A percentile compares a stretch with the other conserved stretches of the same genome.
Conservation (phyloP, 2,113 vertebrate genomes). For the Neolamprologus sp. region DNA sequence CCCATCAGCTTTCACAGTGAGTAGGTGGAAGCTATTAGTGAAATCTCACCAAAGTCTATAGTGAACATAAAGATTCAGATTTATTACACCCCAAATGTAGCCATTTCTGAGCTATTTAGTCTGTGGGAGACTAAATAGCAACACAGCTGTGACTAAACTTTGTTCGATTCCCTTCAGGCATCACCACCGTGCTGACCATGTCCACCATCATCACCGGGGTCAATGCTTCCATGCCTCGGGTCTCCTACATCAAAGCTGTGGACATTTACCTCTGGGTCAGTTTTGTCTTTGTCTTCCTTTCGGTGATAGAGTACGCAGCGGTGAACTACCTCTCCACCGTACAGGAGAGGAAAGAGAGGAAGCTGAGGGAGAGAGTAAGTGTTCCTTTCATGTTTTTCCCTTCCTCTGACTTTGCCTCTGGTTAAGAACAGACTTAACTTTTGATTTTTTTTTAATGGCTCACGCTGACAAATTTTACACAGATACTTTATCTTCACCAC, state of each 20-base stretch:
- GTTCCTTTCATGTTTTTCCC: not conserved
- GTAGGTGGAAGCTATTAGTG: not conserved
- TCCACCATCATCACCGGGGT: slow-evolving; percentile 90
- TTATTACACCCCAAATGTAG: not conserved
- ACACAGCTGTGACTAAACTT: not conserved
- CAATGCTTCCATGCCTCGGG: slow-evolving; percentile 95
- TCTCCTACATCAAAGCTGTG: slow-evolving; percentile 97
- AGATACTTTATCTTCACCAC: not conserved
- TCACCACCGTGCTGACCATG: slow-evolving; percentile 80
- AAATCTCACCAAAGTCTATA: not conserved
- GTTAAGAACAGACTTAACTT: not conserved
- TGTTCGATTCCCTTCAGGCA: slow-evolving; percentile 52
- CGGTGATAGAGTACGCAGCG: slow-evolving; percentile 89
- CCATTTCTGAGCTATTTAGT: not conserved
- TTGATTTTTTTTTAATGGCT: not conserved
- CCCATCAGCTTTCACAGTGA: not conserved
- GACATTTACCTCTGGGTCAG: slow-evolving; percentile 98
- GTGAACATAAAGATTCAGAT: not conserved
- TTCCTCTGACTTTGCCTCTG: not conserved
- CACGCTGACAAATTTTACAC: not conserved
- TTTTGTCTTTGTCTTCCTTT: slow-evolving; percentile 98
- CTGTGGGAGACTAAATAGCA: not conserved
- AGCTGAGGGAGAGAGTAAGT: slow-evolving; percentile 74
- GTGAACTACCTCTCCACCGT: slow-evolving; percentile 79
- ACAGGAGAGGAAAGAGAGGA: slow-evolving; percentile 77